Conservation (phyloP, 2,888 invertebrate genomes). For the Metopia argyrocephala region DNA sequence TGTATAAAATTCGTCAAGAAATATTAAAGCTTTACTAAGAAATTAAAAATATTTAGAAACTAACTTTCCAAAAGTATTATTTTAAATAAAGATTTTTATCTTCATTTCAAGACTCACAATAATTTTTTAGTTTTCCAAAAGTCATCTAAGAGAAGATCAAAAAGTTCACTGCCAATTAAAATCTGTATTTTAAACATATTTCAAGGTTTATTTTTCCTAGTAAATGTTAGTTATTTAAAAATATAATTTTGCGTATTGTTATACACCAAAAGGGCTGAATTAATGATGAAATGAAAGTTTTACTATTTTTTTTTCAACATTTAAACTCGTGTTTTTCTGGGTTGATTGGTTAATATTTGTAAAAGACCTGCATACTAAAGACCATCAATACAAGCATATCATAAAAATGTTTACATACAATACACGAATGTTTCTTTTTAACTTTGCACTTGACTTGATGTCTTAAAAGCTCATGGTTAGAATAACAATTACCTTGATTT, state of each 20-base stretch:
- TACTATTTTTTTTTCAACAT: constrained; percentile 7
- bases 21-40: background rate
- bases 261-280: constrained; percentile 8
- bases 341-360: constrained; percentile 26
- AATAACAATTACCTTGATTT: constrained; percentile 23
- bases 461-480: constrained; percentile 21
- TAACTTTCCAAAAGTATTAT: constrained; percentile 26
- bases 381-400: background rate
- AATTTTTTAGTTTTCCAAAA: background rate
- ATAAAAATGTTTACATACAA: background rate
- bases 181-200: background rate
- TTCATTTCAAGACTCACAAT: background rate
- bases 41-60: background rate
- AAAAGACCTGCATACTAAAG: constrained; percentile 28
- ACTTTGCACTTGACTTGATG: constrained; percentile 57
- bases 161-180: constrained; percentile 21
- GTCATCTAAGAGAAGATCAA: background rate
- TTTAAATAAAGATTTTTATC: background rate
- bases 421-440: constrained; percentile 22
- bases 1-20: background rate
- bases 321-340: constrained; percentile 1
- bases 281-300: constrained; percentile 61
- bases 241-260: background rate
- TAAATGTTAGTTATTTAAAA: constrained; percentile 9
- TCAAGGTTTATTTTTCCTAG: background rate